Evolutionary conservation across 2,797 vertebrate genomes (phyloP), one percentile per base, ranked within the genome.

Genomic region (Anas acuta): DNA sequence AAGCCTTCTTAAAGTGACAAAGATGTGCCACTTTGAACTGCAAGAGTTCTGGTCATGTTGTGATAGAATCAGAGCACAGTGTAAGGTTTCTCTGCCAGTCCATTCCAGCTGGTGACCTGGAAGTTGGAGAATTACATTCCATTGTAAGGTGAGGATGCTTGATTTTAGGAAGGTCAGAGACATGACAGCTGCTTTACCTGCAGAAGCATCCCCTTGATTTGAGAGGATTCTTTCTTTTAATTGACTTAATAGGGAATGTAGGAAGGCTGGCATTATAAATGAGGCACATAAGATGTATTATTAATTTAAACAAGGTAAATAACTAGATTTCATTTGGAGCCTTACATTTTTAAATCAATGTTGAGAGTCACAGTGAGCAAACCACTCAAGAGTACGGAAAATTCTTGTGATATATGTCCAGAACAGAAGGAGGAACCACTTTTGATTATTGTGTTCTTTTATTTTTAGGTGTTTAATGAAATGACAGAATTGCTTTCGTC

Each of bases 401-500:
- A 12, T 53, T 57, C 37, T 69, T 92, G 16, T 84, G 43, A 39
- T 74, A 11, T 62, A 7, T 85, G 60, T 49, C 12, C 26, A 54
- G 60, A 84, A 16, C 8, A 80, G 37, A 82, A 88, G 33, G 4
- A n/a, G 15, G 75, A 49, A 92, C 41, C 13, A 45, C 5, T 9
- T 6, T 20, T 89, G 33, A 71, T 65, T 25, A 58, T 89, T 16
- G 14, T 81, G 85, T 86, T 83, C 12, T 33, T 53, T 94, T 78
- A 17, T 61, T 83, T 96, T 83, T 94, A 99, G 99, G 98, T 98
- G 65, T 98, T 99, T 93, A 98, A 98, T 71, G 99, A 99, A 97
- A 99, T 99, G 99, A 99, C 99, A 3, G 99, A 99, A 96, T 97
- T 99, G 84, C 98, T 99, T 87, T 99, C 99, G 12, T 99, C 99